Evolutionary conservation across 1,140 invertebrate genomes (phyloP), one percentile per base, ranked within the genome.

Genomic region (Drosophila mayri): DNA sequence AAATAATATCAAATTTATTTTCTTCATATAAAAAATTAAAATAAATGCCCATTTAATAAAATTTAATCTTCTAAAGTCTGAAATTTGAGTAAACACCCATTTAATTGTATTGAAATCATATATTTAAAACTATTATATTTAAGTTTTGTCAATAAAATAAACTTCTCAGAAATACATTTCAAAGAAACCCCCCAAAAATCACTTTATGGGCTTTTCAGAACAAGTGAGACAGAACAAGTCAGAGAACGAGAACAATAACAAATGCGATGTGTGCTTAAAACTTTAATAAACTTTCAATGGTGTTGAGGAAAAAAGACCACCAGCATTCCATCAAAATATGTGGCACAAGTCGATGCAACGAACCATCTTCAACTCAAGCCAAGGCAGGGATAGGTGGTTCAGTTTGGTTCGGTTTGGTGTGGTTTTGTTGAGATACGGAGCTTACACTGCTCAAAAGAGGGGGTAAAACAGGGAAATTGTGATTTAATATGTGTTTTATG

Each of bases 271-370:
- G 49, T 63, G 76, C 74, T 37, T 43, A 54, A 77, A 70, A 71
- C 65, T 77, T 62, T 44, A 78, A 78, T 54, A 76, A 78, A 78
- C 49, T 77, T 77, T 28, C 41, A 77, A 60, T 57, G 54, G 73
- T 25, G 41, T 38, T 35, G 47, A 8, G 28, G 38, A 43, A 52
- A 43, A 43, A 37, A 47, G 59, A 46, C 66, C 67, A 70, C 75
- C 75, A 79, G 64, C 66, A 79, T 79, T 79, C 76, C 75, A 78
- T 79, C 76, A 79, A 79, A 79, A 79, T 79, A 79, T 79, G 66
- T 79, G 76, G 75, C 76, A 78, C 76, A 79, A 79, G 55, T 35
- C 43, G 67, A 78, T 59, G 54, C 75, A 79, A 71, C 75, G 60
- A 78, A 78, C 52, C 75, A 78, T 78, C 75, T 46, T 22, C 65